A percentile compares a stretch with the other conserved stretches of the same genome.
These are phyloP conservation scores for Trididemnum nubilum DNA, from an alignment of 23 tunicate species.

Conservation along the genomic window DNA sequence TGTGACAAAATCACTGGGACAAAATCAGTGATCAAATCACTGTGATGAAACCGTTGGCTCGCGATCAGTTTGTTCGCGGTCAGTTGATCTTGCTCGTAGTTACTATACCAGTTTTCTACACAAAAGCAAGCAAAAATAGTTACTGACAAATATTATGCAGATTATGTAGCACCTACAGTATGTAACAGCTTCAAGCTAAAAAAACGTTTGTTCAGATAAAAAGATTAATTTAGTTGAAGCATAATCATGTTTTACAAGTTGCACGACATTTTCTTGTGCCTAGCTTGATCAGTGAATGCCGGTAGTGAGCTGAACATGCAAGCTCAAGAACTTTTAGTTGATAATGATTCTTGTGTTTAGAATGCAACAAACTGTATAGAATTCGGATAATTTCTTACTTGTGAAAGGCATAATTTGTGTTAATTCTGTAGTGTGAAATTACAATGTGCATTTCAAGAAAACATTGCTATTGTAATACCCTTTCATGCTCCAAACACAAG, in stretches of 20 bases:
- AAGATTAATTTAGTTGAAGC: background rate
- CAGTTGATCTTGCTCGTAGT: no score
- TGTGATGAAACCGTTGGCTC: no score
- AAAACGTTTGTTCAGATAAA: background rate
- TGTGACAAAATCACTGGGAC: no score
- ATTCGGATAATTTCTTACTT: background rate
- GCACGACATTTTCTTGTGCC: background rate
- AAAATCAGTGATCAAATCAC: no score
- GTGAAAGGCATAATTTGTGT: slow-evolving; percentile 3
- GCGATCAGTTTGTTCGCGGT: no score
- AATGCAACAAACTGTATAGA: background rate
- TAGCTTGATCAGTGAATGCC: background rate
- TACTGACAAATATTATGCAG: background rate
- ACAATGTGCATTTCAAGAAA: background rate
- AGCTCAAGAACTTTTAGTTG: background rate
- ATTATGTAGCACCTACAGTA: background rate
- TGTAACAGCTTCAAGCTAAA: background rate
- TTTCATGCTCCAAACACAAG: background rate
- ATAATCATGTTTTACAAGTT: background rate
- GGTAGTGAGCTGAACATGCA: background rate
- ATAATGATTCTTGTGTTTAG: background rate
- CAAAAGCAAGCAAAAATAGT: background rate
- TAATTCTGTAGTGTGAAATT: background rate
- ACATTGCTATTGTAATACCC: background rate
- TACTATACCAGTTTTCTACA: no score